Base-by-base conservation (phyloP, 2,113 vertebrate genomes). In the Vidua chalybeata region DNA sequence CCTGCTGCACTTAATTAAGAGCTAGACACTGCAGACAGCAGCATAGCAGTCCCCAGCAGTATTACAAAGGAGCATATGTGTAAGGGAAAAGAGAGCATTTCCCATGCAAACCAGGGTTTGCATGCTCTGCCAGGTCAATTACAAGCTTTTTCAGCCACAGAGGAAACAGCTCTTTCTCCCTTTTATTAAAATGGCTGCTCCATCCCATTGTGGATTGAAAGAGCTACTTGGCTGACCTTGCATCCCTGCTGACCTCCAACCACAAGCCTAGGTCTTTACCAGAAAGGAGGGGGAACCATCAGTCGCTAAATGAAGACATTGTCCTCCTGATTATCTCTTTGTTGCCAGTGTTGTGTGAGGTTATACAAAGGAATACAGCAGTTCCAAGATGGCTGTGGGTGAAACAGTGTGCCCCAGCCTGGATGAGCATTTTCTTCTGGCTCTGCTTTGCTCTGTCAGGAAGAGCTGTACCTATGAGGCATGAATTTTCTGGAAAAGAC, bases 61-160 rank as follows among this genome's bases (percentile, higher is more conserved):
- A 45, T 80, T 79, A 91, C 82, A 94, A 95, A 91, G 72, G 59
- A 96, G 39, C 55, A 95, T 48, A 7, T 77, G 59, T 88, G 55
- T 66, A 71, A 91, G 68, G 58, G 33, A 45, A 66, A 95, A 93
- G 51, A 90, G 56, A 90, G 56, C 19, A 48, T 88, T 94, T 86
- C 84, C 89, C 84, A 93, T 95, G 75, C 62, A 95, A 95, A 90
- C 81, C 51, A 74, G 59, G 59, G 67, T 56, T 90, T 94, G 59
- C 79, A 88, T 64, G 71, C 75, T 87, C 90, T 91, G 87, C 72
- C 93, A 96, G 84, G 63, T 86, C 84, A 91, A 95, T 96, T 91
- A 90, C 58, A 85, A 97, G 84, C 71, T 91, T 89, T 94, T 80
- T 51, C 87, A 87, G 63, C 84, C 59, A 26, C 78, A 78, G 86